These are phyloP conservation scores for Aromia moschata DNA, from an alignment of 2,888 invertebrate genomes.

Conservation along the genomic window DNA sequence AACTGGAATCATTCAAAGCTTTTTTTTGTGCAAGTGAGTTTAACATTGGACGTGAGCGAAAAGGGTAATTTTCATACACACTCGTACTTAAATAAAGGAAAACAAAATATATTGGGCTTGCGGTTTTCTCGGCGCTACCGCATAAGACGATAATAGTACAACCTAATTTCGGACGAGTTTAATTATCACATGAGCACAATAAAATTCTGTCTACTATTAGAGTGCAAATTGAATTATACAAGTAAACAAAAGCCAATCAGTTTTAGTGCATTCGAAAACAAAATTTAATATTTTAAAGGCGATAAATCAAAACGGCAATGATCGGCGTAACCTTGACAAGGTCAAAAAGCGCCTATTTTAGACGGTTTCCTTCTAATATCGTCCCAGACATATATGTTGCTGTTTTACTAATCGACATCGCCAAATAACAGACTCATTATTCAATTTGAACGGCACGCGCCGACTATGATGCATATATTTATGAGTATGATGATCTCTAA, in stretches of 20 bases:
- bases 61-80: too few species aligned
- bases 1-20: too few species aligned
- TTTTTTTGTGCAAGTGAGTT: too few species aligned
- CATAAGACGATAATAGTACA: too few species aligned
- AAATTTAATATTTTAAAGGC: neutral
- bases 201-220: neutral
- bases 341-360: neutral
- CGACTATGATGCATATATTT: neutral
- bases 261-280: neutral
- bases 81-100: too few species aligned
- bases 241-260: neutral
- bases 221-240: neutral
- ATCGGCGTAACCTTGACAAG: neutral
- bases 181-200: too few species aligned
- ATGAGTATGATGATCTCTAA: too few species aligned
- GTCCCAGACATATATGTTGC: neutral
- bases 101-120: too few species aligned
- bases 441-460: neutral
- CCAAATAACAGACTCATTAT: neutral
- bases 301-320: neutral
- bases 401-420: neutral
- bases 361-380: neutral
- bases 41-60: too few species aligned
- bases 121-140: too few species aligned
- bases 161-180: too few species aligned